These are phyloP conservation scores for Phasianus colchicus DNA, from an alignment of 2,113 vertebrate genomes.

Conservation along the genomic window DNA sequence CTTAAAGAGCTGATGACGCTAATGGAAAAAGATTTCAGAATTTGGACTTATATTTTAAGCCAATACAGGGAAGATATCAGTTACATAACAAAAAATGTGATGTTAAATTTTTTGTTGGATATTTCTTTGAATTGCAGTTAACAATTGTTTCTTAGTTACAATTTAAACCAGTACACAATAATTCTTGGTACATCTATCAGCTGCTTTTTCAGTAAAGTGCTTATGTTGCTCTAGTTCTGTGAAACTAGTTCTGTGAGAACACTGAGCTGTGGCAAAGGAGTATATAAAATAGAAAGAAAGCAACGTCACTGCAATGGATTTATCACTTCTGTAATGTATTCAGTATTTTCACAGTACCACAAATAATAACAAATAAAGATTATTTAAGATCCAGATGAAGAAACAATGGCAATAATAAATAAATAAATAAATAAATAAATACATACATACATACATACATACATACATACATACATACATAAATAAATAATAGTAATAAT, in stretches of 20 bases:
- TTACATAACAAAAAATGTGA: background rate
- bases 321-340: background rate
- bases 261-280: background rate
- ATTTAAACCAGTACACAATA: background rate
- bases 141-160: background rate
- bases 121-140: background rate
- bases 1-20: fast-evolving
- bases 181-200: background rate
- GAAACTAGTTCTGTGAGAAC: background rate
- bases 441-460: too few species aligned
- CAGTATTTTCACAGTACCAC: background rate
- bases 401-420: background rate
- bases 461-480: too few species aligned
- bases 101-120: background rate
- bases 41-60: background rate
- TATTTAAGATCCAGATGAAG: background rate
- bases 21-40: background rate
- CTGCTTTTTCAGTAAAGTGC: background rate
- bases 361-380: background rate
- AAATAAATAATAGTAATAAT: background rate
- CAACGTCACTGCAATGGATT: background rate
- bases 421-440: too few species aligned
- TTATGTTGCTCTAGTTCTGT: background rate
- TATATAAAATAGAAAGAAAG: background rate
- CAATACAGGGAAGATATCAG: background rate